Base-by-base conservation (phyloP, 2,113 vertebrate species). In the Mobula birostris region DNA sequence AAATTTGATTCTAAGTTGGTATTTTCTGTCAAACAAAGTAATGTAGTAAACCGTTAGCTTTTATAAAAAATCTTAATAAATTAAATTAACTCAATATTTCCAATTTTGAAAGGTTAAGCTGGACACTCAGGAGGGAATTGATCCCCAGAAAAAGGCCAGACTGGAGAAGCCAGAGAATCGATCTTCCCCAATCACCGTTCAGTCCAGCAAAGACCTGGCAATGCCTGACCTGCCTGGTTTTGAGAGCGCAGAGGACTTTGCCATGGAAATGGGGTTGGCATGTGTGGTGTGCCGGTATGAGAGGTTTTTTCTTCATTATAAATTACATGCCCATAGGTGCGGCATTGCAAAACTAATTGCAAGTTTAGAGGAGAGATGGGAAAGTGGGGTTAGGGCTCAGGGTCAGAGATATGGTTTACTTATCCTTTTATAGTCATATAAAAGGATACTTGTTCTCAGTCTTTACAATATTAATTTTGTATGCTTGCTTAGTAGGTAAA, bases 221-320 rank as follows among this genome's bases (percentile, higher is more conserved):
- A 96, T 98, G 95, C 95, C 98, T 24, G 98, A 99, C 95, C 97
- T 99, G 8, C 98, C 97, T 14, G 98, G 98, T 95, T 98, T 98
- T 40, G 98, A 99, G 92, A 99, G 98, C 27, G 99, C 99, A 21
- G 98, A 99, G 82, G 98, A 99, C 95, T 99, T 99, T 94, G 99
- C 99, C 94, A 99, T 99, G 99, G 98, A 99, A 95, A 99, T 99
- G 99, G 99, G 99, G 5, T 96, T 99, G 95, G 99, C 98, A 58
- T 99, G 99, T 95, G 98, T 99, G 80, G 98, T 99, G 94, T 99
- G 99, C 96, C 97, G 98, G 99, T 99, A 95, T 94, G 95, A 95
- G 76, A 66, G 11, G 29, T 40, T 27, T 19, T 32, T 40, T 27
- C 15, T 14, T 29, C 40, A 66, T 76, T 93, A 93, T 9, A 70